These are phyloP conservation scores for Argya squamiceps DNA, from an alignment of 2,797 vertebrate species.

Conservation along the genomic window DNA sequence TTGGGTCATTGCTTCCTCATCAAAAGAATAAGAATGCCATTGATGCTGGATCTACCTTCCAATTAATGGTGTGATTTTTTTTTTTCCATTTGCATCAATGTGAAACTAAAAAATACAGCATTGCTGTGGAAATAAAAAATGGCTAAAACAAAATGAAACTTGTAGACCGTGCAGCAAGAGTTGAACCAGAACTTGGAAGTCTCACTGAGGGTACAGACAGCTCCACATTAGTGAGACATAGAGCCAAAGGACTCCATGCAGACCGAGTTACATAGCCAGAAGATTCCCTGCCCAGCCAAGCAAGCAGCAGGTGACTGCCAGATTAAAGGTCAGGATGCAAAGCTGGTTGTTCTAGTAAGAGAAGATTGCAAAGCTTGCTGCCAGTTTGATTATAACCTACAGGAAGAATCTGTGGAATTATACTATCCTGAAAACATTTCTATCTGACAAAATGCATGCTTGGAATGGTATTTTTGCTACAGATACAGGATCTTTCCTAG, in stretches of 20 bases:
- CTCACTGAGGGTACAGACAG: not conserved
- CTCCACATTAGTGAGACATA: not conserved
- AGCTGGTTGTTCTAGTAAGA: not conserved
- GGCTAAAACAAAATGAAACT: not conserved
- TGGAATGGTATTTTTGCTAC: not conserved
- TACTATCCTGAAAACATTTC: not conserved
- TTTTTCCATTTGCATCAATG: accelerated
- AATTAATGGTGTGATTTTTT: not conserved
- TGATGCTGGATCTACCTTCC: not conserved
- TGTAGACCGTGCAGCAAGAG: not conserved
- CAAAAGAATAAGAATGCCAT: not conserved
- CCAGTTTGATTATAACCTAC: not conserved
- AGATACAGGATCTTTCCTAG: not conserved
- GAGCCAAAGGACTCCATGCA: not conserved
- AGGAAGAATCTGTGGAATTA: not conserved
- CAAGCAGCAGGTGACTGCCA: not conserved
- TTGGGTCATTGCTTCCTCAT: not conserved
- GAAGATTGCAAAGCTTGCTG: not conserved
- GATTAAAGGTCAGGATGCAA: not conserved
- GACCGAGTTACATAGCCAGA: not conserved
- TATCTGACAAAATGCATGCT: not conserved
- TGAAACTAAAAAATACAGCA: not conserved
- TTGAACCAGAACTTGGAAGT: not conserved
- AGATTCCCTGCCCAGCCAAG: not conserved
- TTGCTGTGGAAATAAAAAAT: not conserved